Base-by-base conservation (phyloP, 2,888 invertebrate species). In the Drosophila koepferae region DNA sequence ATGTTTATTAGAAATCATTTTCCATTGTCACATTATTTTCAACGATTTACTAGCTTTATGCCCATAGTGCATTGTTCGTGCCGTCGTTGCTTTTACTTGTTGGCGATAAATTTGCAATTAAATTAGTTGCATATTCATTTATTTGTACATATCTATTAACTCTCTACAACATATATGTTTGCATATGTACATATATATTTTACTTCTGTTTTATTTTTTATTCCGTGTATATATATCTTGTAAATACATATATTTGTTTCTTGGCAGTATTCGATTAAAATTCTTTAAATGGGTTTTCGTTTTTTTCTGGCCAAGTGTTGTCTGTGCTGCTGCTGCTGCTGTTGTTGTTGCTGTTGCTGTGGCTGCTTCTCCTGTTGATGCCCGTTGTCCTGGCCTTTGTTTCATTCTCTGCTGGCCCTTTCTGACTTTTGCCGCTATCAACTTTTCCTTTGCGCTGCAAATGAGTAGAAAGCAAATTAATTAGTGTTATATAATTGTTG, bases 191-290 rank as follows among this genome's bases (percentile, higher is more conserved):
- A 55, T 41, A 40, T 71, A 53, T 62, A 18, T 31, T 31, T n/a
- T 31, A n/a, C 49, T 46, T 49, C 31, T 31, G 10, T 49, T 31
- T 31, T 68, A 40, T 55, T 67, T 36, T 55, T 67, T 36, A 67
- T 61, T 70, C 10, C 46, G 48, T 84, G 66, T 75, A 70, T 69
- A 72, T 71, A 80, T 69, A 59, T 49, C 49, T 44, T 72, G 40
- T 76, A 70, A 60, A 64, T 77, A 66, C 60, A 63, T 77, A 78
- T 87, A 84, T 85, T 89, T 77, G 69, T 85, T 90, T 59, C 75
- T 77, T 90, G 90, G 86, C 86, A 86, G 86, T 86, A 77, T 89
- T 86, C 74, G 89, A 85, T 89, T 87, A 76, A 86, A 90, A 86
- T 86, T 86, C 86, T 78, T 86, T 61, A 78, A 90, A 88, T 81